Evolutionary conservation across 2,797 vertebrate species (phyloP).

Genomic region (Pipistrellus pygmaeus): DNA sequence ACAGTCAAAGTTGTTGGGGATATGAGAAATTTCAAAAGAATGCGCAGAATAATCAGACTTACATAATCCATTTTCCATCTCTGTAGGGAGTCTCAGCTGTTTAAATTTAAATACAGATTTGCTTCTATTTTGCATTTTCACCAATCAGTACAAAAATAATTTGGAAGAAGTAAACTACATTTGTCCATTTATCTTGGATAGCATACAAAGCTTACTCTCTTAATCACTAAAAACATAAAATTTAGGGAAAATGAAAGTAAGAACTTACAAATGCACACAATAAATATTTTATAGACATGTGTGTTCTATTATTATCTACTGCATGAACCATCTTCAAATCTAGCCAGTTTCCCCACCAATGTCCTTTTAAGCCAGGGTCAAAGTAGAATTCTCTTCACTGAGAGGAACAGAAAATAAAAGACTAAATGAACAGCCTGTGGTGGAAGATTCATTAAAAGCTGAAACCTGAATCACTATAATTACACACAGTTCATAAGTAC

Average conservation of each 20-base stretch:
- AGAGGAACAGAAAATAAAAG: slow-evolving; percentile 65
- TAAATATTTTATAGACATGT: slow-evolving; percentile 39
- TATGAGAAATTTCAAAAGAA: not conserved
- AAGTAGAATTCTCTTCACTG: slow-evolving; percentile 59
- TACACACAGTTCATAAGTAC: slow-evolving; percentile 71
- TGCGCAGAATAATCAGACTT: not conserved
- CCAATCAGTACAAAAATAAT: not conserved
- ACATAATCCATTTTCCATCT: not conserved
- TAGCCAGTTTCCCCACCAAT: not conserved
- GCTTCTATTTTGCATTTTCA: not conserved
- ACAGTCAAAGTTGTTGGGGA: not conserved
- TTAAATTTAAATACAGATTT: not conserved
- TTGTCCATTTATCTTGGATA: not conserved
- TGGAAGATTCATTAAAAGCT: slow-evolving; percentile 62
- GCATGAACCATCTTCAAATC: not conserved
- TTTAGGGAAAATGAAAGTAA: not conserved
- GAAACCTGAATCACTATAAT: slow-evolving; percentile 70
- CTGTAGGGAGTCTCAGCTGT: not conserved
- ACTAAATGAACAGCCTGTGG: not conserved
- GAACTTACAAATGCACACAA: not conserved
- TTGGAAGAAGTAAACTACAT: not conserved
- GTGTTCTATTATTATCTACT: not conserved
- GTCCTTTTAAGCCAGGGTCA: not conserved
- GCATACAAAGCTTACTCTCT: not conserved
- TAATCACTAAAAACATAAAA: slow-evolving; percentile 41